Conservation (phyloP, 2,888 invertebrate genomes). For the Diaperis boleti region DNA sequence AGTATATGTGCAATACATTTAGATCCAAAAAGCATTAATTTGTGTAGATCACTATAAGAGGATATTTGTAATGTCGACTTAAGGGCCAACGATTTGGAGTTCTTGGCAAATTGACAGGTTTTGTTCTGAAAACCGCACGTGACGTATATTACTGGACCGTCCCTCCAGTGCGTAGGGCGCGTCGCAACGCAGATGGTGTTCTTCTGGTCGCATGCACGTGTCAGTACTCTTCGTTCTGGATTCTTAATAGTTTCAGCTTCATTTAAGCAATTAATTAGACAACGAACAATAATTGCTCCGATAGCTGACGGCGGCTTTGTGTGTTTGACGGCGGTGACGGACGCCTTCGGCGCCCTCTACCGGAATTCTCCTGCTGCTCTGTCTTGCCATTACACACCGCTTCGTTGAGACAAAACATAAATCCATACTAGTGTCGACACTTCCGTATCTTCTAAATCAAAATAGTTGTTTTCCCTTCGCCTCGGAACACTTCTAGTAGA, state of each 20-base stretch:
- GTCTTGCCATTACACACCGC: conserved; percentile 47
- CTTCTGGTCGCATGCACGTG: conserved; percentile 31
- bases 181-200: conserved; percentile 30
- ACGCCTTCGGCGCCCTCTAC: conserved; percentile 48
- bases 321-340: conserved; percentile 54
- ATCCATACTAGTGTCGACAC: conserved; percentile 59
- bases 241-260: conserved; percentile 60
- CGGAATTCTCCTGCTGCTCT: conserved; percentile 50
- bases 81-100: too few species aligned
- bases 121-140: conserved; percentile 34
- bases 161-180: conserved; percentile 4
- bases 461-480: conserved; percentile 56
- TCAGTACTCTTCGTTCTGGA: conserved; percentile 21
- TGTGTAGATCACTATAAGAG: too few species aligned
- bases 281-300: conserved; percentile 56
- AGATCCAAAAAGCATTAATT: too few species aligned
- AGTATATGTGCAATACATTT: too few species aligned
- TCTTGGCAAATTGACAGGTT: conserved; percentile 20
- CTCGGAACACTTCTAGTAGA: conserved; percentile 58
- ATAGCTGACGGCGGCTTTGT: conserved; percentile 59
- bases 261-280: conserved; percentile 64
- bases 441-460: conserved; percentile 63
- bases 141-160: conserved; percentile 21
- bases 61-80: too few species aligned
- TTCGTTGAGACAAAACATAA: conserved; percentile 61